Base-by-base conservation (phyloP, 2,113 vertebrate genomes). In the Jacana jacana region DNA sequence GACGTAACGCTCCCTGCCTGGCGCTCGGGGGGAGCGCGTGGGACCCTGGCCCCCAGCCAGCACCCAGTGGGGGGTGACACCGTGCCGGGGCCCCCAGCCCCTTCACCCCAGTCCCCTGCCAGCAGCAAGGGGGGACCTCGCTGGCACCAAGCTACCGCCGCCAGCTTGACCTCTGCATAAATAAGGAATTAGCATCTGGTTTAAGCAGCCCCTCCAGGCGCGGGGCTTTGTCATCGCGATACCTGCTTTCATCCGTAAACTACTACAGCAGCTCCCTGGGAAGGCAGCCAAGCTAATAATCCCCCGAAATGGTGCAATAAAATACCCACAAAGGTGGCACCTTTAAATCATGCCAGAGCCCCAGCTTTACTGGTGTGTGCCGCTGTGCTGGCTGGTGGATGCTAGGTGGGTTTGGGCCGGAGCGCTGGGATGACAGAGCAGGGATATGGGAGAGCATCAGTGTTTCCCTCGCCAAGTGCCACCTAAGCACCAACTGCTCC, bases 271-370 rank as follows among this genome's bases (percentile, higher is more conserved):
- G 89, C 83, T 95, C 75, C 65, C 93, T 0, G 79, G 95, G 95
- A 95, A 94, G 17, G 88, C 52, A 7, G 92, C 96, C 95, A 97
- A 95, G 92, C 55, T 93, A 71, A 91, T 93, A 91, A 92, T 95
- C 88, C 93, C 96, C 95, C 39, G 1, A 71, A 95, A 86, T 48
- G 86, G 80, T 84, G 92, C 93, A 39, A 49, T 86, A 90, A 94
- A 93, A 86, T 66, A 93, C 72, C 76, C 68, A 30, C 72, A 31
- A 55, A 90, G 55, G 72, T 84, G 91, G 30, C 1, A 4, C 10
- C 65, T 91, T 48, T 88, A 75, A 88, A 81, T 94, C 60, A 25
- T 22, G 22, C 55, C 64, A 33, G 60, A 83, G 60, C 20, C 40
- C 16, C 1, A 3, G 63, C 44, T 66, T 91, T 52, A n/a, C 54